Percentiles rank a stretch among this genome's conserved stretches.
Conservation (phyloP, 2,888 invertebrate species). For the Nomada hirtipes region DNA sequence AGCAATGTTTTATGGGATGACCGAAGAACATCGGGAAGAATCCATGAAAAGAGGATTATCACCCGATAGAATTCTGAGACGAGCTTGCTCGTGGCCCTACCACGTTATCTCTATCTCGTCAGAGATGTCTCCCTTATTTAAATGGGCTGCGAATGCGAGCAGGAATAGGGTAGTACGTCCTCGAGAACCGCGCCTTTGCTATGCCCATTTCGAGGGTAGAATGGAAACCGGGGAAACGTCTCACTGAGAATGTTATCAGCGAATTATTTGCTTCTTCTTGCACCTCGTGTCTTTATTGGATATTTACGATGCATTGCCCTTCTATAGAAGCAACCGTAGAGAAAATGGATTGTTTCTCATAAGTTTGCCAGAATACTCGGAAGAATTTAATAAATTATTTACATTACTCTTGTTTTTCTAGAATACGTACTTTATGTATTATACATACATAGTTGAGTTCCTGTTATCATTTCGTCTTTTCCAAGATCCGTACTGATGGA, state of each 20-base stretch:
- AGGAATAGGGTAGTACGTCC: conserved; percentile 21
- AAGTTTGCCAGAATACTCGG: too few species aligned
- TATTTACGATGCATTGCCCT: too few species aligned
- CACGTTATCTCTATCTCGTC: conserved; percentile 67
- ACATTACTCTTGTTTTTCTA: too few species aligned
- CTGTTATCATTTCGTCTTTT: too few species aligned
- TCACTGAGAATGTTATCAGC: conserved; percentile 37
- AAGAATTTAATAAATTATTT: too few species aligned
- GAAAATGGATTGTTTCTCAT: too few species aligned
- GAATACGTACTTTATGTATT: too few species aligned
- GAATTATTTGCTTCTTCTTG: conserved; percentile 18
- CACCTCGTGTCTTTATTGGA: background rate
- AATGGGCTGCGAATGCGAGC: conserved; percentile 55
- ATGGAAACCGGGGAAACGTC: conserved; percentile 4
- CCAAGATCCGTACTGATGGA: too few species aligned
- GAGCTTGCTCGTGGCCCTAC: conserved; percentile 28
- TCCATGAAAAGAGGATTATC: conserved; percentile 52
- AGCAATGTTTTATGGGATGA: conserved; percentile 43
- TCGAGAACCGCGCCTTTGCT: conserved; percentile 38
- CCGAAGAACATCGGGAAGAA: conserved; percentile 41
- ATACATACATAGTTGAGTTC: too few species aligned
- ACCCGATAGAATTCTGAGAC: conserved; percentile 45
- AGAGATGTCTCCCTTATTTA: conserved; percentile 70
- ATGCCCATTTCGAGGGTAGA: conserved; percentile 14
- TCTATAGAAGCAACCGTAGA: background rate